phyloP scores from a whole-genome alignment of 2,797 vertebrate species.

The Enteromius afrohamiltoni region DNA sequence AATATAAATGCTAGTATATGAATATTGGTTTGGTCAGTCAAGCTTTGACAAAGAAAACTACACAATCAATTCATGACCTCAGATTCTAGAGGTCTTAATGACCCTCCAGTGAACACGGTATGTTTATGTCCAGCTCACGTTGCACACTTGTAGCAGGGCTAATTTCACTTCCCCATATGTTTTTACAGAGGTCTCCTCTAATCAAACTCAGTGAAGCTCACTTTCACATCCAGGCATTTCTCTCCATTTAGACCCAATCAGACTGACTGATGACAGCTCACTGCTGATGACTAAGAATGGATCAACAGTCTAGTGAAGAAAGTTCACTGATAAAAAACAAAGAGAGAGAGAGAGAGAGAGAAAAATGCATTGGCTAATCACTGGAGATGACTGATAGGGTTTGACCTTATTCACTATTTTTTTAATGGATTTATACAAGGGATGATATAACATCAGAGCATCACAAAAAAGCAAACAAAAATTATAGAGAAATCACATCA shows the following conservation, averaged over 20 bases:
- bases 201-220: conserved; percentile 42
- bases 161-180: conserved; percentile 51
- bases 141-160: conserved; percentile 50
- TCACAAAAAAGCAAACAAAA: neutral
- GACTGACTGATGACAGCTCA: neutral
- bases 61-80: conserved; percentile 25
- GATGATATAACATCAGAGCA: conserved; percentile 4
- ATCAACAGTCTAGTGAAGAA: neutral
- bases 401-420: neutral
- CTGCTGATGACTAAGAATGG: neutral
- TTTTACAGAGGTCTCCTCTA: conserved; percentile 51
- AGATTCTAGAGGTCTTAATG: conserved; percentile 41
- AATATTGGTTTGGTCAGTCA: neutral
- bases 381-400: neutral
- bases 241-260: conserved; percentile 4
- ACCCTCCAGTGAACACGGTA: conserved; percentile 48
- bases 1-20: neutral
- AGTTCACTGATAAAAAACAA: too few relatives aligned
- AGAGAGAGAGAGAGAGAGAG: neutral
- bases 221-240: conserved; percentile 30
- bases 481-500: neutral
- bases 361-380: conserved; percentile 5
- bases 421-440: neutral
- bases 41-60: conserved; percentile 39
- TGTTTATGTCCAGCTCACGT: conserved; percentile 55